phyloP scores from a whole-genome alignment of 2,888 invertebrate genomes.

The Lasiommata megera region DNA sequence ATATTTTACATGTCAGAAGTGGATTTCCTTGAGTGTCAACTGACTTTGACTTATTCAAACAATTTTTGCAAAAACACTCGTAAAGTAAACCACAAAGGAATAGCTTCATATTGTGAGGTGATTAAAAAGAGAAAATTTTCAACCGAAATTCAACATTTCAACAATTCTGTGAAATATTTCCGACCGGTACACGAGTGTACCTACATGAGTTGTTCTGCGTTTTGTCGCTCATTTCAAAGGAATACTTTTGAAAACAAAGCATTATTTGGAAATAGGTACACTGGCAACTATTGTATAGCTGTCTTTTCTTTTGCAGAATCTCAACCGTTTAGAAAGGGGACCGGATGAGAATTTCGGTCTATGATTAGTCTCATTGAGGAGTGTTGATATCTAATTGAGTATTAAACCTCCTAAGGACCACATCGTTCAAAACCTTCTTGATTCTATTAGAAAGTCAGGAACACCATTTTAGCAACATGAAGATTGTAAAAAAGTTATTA shows the following conservation, averaged over 20 bases:
- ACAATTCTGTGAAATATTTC: conserved; percentile 15
- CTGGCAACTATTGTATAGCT: not conserved
- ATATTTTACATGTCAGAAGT: too few relatives aligned
- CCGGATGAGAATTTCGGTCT: too few relatives aligned
- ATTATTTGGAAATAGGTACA: conserved; percentile 11
- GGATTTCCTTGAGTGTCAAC: too few relatives aligned
- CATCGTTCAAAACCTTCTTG: too few relatives aligned
- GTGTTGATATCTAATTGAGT: too few relatives aligned
- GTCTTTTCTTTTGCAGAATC: not conserved
- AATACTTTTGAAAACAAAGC: conserved; percentile 25
- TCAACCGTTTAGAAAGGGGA: too few relatives aligned
- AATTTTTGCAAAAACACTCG: not conserved
- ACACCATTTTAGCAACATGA: too few relatives aligned
- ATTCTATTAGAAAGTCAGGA: too few relatives aligned
- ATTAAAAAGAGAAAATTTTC: conserved; percentile 7
- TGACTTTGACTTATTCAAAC: not conserved
- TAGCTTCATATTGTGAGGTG: not conserved
- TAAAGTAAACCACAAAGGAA: conserved; percentile 4
- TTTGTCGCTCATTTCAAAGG: conserved; percentile 25
- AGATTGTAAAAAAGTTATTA: too few relatives aligned
- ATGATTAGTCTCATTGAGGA: too few relatives aligned
- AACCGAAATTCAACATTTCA: conserved; percentile 8
- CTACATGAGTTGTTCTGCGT: conserved; percentile 10
- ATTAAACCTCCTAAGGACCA: too few relatives aligned
- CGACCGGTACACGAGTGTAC: conserved; percentile 3